Evolutionary conservation across 2,888 invertebrate genomes (phyloP).

Genomic region (Congeria kusceri): DNA sequence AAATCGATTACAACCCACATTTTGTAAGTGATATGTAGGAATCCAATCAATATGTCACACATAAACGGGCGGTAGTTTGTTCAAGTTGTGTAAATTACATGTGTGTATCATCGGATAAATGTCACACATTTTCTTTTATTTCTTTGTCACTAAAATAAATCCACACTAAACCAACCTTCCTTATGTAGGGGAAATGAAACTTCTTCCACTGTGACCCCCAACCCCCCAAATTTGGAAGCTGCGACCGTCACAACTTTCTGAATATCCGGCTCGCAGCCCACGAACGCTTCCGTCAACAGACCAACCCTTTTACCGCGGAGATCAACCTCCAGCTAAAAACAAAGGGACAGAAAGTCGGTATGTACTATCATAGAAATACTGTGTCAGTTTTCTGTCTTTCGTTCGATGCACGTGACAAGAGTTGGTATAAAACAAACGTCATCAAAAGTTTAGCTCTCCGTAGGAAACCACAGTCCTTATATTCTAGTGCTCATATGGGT

Average conservation of each 20-base stretch:
- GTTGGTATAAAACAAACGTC: no score
- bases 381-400: background rate
- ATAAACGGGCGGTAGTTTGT: no score
- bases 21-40: no score
- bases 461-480: no score
- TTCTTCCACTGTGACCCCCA: constrained; percentile 74
- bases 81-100: no score
- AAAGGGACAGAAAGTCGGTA: background rate
- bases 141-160: no score
- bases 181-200: constrained; percentile 77
- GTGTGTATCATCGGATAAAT: no score
- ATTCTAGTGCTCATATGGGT: no score
- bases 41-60: no score
- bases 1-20: no score
- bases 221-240: constrained; percentile 54
- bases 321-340: constrained; percentile 67
- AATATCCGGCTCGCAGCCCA: constrained; percentile 70
- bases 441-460: no score
- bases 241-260: constrained; percentile 69
- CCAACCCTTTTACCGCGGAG: constrained; percentile 75
- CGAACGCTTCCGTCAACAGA: constrained; percentile 80
- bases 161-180: constrained; percentile 62
- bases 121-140: no score
- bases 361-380: background rate
- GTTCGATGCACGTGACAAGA: background rate